A percentile compares a stretch with the other conserved stretches of the same genome.
Evolutionary conservation across 2,113 vertebrate species (phyloP).

Genomic region (Lutjanus erythropterus): DNA sequence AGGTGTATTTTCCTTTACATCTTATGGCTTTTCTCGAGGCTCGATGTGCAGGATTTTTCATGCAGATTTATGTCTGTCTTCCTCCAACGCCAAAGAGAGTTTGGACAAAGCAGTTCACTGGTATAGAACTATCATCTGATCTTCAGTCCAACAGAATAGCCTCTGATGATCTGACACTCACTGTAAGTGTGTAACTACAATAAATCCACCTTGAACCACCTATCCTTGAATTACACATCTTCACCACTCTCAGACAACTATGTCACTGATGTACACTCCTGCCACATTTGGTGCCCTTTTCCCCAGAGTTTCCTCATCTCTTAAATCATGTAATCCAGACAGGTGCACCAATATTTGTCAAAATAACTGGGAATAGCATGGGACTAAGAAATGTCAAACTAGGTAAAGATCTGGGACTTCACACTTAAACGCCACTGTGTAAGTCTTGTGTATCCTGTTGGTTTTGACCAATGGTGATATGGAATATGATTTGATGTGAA

Average conservation of each 20-base stretch:
- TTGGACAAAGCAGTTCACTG: constrained; percentile 53
- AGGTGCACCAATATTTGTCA: constrained; percentile 21
- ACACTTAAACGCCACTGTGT: background rate
- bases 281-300: constrained; percentile 19
- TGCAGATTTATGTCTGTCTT: constrained; percentile 33
- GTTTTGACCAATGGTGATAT: background rate
- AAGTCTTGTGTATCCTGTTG: background rate
- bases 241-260: constrained; percentile 13
- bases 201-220: constrained; percentile 50
- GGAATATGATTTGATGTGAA: background rate
- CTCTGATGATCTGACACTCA: constrained; percentile 60
- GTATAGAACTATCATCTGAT: constrained; percentile 46
- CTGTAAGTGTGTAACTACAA: constrained; percentile 46
- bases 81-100: constrained; percentile 22
- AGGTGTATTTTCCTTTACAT: background rate
- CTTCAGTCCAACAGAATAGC: constrained; percentile 49
- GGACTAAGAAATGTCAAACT: background rate
- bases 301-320: constrained; percentile 33
- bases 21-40: background rate
- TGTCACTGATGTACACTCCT: constrained; percentile 19
- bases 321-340: constrained; percentile 57
- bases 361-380: background rate
- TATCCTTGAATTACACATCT: constrained; percentile 50
- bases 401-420: background rate
- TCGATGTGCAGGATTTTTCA: constrained; percentile 22